Conservation (phyloP, 2,797 vertebrate species). For the Enteromius anoplus region DNA sequence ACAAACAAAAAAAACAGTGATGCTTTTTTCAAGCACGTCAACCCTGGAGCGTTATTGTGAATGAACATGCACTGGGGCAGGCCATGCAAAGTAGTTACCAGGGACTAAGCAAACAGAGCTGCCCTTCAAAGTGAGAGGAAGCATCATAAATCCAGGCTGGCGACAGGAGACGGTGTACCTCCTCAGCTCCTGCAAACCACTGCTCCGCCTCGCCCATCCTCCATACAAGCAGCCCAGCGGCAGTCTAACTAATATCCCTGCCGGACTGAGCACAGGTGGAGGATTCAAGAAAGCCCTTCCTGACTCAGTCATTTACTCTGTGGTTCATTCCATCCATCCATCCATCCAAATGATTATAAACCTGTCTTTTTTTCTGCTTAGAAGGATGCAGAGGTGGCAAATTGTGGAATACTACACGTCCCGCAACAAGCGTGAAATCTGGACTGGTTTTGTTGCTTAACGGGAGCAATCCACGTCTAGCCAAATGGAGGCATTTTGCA, state of each 20-base stretch:
- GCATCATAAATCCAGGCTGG: slow-evolving; percentile 72
- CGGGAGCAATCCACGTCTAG: slow-evolving; percentile 59
- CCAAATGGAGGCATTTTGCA: slow-evolving; percentile 66
- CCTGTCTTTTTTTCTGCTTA: neutral
- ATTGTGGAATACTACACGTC: slow-evolving; percentile 18
- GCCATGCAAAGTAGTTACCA: slow-evolving; percentile 60
- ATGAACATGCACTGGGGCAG: slow-evolving; percentile 51
- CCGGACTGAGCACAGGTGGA: slow-evolving; percentile 52
- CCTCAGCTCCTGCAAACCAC: slow-evolving; percentile 64
- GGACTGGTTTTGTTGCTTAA: slow-evolving; percentile 58
- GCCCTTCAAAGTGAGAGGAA: slow-evolving; percentile 70
- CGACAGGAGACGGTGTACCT: slow-evolving; percentile 71
- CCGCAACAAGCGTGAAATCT: slow-evolving; percentile 56
- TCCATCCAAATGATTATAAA: neutral
- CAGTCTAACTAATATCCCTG: slow-evolving; percentile 52
- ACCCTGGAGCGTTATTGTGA: slow-evolving; percentile 39
- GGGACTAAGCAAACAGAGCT: slow-evolving; percentile 69
- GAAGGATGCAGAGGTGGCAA: slow-evolving; percentile 15
- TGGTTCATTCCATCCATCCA: neutral
- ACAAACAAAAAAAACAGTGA: neutral
- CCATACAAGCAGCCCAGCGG: slow-evolving; percentile 35
- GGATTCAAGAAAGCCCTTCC: slow-evolving; percentile 11
- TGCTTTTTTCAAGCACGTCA: neutral
- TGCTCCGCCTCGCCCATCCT: slow-evolving; percentile 65
- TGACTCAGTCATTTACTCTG: slow-evolving; percentile 3